Evolutionary conservation across 37 sponge, comb jelly and placozoan species (phyloP).

Genomic region (Dysidea cf. avara): DNA sequence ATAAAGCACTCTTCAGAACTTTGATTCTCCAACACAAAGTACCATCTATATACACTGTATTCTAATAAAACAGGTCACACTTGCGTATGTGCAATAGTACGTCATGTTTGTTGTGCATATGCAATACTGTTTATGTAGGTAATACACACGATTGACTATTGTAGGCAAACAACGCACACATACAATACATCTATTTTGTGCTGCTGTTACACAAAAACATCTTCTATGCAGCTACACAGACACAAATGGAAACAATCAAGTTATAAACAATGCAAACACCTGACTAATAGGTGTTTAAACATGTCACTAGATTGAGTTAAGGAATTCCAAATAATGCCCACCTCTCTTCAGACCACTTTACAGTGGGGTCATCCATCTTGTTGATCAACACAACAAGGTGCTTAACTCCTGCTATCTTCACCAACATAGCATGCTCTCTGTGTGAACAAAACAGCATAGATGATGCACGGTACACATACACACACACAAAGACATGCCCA

Average conservation of each 20-base stretch:
- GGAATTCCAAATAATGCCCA: not conserved
- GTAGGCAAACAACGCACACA: no score
- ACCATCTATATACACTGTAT: no score
- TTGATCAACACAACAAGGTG: constrained; percentile 95
- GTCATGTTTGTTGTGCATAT: no score
- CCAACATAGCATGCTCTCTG: constrained; percentile 97
- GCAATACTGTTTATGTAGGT: no score
- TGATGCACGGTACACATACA: not conserved
- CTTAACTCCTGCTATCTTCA: constrained; percentile 97
- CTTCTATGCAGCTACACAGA: not conserved
- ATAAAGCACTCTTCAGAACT: no score
- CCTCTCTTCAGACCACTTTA: constrained; percentile 87
- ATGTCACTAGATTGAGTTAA: not conserved
- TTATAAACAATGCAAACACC: not conserved
- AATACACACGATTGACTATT: no score
- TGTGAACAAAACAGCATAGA: not conserved
- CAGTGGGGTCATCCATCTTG: constrained; percentile 99
- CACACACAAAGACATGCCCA: constrained; percentile 8
- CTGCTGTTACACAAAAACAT: no score
- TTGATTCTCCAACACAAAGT: no score
- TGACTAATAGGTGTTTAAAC: not conserved
- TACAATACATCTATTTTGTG: no score
- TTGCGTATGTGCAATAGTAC: no score
- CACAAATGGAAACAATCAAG: not conserved
- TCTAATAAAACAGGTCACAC: no score